Percentiles rank a stretch among this genome's conserved stretches.
Conservation (phyloP, 2,113 vertebrate genomes). For the Perca flavescens region DNA sequence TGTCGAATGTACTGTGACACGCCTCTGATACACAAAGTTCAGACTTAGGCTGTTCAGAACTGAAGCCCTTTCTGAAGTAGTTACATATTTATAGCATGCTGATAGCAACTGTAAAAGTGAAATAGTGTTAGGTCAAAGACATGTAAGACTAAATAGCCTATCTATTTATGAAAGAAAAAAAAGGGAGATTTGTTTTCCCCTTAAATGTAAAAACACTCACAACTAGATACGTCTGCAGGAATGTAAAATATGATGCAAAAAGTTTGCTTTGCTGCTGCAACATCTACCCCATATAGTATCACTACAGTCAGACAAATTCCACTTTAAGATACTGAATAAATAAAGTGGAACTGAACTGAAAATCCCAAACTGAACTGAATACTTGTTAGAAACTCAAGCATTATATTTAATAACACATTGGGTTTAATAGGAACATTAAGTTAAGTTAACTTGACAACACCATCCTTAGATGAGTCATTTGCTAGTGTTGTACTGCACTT, state of each 20-base stretch:
- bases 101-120: background rate
- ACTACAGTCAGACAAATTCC: background rate
- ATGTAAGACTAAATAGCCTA: background rate
- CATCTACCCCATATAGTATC: background rate
- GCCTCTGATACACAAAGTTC: background rate
- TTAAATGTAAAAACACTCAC: background rate
- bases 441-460: slow-evolving; percentile 18
- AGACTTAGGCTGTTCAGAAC: background rate
- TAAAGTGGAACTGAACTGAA: background rate
- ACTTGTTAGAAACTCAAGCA: background rate
- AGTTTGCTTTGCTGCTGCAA: background rate
- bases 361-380: background rate
- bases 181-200: background rate
- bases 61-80: background rate
- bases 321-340: background rate
- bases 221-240: too few species aligned
- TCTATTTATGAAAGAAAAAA: background rate
- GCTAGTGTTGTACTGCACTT: slow-evolving; percentile 2
- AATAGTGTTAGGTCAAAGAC: background rate
- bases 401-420: background rate
- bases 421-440: slow-evolving; percentile 6
- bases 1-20: slow-evolving; percentile 11
- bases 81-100: background rate
- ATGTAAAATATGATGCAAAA: background rate
- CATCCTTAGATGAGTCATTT: background rate